Evolutionary conservation across 1,140 invertebrate species (phyloP).

Genomic region (Zaprionus nigranus): DNA sequence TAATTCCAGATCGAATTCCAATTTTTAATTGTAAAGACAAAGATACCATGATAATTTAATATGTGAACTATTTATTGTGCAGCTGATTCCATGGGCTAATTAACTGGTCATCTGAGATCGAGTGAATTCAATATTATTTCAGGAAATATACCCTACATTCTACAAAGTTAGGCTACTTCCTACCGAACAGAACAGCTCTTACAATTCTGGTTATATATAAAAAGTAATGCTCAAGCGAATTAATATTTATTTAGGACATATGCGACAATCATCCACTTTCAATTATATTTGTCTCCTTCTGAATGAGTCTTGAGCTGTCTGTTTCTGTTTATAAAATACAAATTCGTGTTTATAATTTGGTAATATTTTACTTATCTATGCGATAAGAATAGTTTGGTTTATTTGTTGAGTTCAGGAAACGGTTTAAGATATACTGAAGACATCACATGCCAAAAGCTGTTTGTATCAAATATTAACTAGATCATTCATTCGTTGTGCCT

Average conservation of each 20-base stretch:
- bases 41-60: conserved; percentile 62
- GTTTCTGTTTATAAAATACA: not conserved
- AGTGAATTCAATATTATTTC: conserved; percentile 1
- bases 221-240: not conserved
- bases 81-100: conserved; percentile 8
- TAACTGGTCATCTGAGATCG: conserved; percentile 2
- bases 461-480: conserved; percentile 16
- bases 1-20: conserved; percentile 84
- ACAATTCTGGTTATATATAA: not conserved
- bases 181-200: not conserved
- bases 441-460: conserved; percentile 33
- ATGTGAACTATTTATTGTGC: conserved; percentile 57
- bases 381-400: conserved; percentile 9
- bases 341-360: not conserved
- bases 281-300: not conserved
- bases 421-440: conserved; percentile 11
- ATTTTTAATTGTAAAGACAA: conserved; percentile 66
- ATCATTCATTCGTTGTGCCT: conserved; percentile 2
- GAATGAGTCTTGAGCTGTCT: not conserved
- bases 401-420: conserved; percentile 24
- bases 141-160: not conserved
- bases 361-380: conserved; percentile 8
- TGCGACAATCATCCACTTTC: not conserved
- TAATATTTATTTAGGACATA: conserved; percentile 1
- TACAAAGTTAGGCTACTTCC: not conserved